Conservation (phyloP, 2,113 vertebrate species). For the Cololabis saira region DNA sequence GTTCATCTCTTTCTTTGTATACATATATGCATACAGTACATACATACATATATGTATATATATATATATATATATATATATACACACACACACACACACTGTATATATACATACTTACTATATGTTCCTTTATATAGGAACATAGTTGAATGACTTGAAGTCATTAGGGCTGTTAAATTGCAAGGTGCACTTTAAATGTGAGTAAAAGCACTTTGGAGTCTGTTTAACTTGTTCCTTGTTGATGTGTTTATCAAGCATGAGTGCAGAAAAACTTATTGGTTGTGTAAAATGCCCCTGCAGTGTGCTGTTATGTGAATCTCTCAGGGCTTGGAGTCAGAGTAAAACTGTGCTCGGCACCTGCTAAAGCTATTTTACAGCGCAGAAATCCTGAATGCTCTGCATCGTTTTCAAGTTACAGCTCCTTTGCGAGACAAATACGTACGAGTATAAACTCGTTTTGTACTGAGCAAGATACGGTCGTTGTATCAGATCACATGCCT, state of each 20-base stretch:
- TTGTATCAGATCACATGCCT: too few relatives aligned
- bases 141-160: too few relatives aligned
- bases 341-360: slow-evolving; percentile 35
- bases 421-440: slow-evolving; percentile 7
- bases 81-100: too few relatives aligned
- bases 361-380: slow-evolving; percentile 54
- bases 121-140: too few relatives aligned
- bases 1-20: too few relatives aligned
- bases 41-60: too few relatives aligned
- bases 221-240: not conserved
- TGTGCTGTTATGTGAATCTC: slow-evolving; percentile 33
- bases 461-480: not conserved
- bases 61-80: too few relatives aligned
- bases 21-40: too few relatives aligned
- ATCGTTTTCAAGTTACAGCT: slow-evolving; percentile 20
- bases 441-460: slow-evolving; percentile 12
- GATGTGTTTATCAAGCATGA: slow-evolving; percentile 25
- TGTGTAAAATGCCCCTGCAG: slow-evolving; percentile 27
- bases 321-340: slow-evolving; percentile 34
- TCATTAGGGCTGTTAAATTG: too few relatives aligned
- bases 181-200: slow-evolving; percentile 3
- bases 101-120: too few relatives aligned
- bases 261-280: slow-evolving; percentile 4
- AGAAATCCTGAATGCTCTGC: slow-evolving; percentile 55
- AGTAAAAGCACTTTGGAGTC: slow-evolving; percentile 8